phyloP scores from a whole-genome alignment of 2,797 vertebrate genomes.

The Pyrrhura leucotis region DNA sequence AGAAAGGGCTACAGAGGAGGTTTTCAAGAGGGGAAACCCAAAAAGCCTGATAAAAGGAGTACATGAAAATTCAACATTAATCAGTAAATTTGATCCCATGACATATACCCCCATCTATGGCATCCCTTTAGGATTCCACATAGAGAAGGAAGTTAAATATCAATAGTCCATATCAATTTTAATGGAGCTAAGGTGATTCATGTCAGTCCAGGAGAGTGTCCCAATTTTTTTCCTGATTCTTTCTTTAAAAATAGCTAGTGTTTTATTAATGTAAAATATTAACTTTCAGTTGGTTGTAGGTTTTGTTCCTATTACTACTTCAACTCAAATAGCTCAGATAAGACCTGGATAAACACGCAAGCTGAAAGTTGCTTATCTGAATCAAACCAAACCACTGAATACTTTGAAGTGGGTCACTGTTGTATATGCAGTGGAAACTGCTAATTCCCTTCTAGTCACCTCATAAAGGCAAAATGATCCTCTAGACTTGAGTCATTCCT shows the following conservation, averaged over 20 bases:
- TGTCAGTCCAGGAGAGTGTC: not conserved
- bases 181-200: not conserved
- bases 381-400: constrained; percentile 2
- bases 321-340: constrained; percentile 40
- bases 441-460: not conserved
- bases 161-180: not conserved
- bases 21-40: not conserved
- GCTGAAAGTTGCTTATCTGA: constrained; percentile 47
- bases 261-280: constrained; percentile 58
- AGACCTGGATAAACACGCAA: constrained; percentile 33
- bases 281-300: not conserved
- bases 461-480: not conserved
- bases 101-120: not conserved
- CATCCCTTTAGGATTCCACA: not conserved
- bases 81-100: not conserved
- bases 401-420: constrained; percentile 42
- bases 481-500: not conserved
- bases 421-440: not conserved
- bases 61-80: not conserved
- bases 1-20: not conserved
- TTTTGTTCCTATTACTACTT: constrained; percentile 37
- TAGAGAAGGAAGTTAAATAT: not conserved
- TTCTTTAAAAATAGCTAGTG: not conserved
- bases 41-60: not conserved
- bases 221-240: constrained; percentile 21